A percentile compares a stretch with the other conserved stretches of the same genome.
phyloP scores from a whole-genome alignment of 2,113 vertebrate genomes.

The Melanerpes aurifrons region DNA sequence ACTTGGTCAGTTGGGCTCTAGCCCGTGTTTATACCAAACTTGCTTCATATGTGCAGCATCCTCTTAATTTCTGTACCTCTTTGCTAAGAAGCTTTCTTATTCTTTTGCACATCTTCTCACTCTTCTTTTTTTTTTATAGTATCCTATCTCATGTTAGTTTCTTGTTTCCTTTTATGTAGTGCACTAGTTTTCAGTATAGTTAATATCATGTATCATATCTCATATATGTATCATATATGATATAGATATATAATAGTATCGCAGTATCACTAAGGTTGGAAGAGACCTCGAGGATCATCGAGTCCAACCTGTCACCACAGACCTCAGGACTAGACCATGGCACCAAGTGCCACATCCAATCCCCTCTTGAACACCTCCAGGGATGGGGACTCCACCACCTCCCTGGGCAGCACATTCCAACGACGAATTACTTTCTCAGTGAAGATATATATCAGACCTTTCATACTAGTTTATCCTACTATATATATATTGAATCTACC shows the following conservation, averaged over 20 bases:
- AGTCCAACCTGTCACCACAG: too few species aligned
- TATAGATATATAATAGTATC: neutral
- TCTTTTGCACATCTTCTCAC: neutral
- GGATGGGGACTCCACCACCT: too few species aligned
- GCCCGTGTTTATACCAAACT: neutral
- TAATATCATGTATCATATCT: neutral
- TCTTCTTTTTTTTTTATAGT: conserved; percentile 2
- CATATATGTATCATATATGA: neutral
- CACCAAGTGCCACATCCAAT: too few species aligned
- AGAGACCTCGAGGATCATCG: too few species aligned
- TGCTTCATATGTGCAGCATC: neutral
- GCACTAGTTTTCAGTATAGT: neutral
- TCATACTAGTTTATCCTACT: too few species aligned
- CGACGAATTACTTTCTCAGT: too few species aligned
- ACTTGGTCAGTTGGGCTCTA: neutral
- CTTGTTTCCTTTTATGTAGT: neutral
- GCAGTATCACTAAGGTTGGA: too few species aligned
- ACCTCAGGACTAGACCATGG: too few species aligned
- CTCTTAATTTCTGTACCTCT: neutral
- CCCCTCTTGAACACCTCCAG: too few species aligned
- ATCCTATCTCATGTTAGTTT: neutral
- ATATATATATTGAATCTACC: neutral
- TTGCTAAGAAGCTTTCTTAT: neutral
- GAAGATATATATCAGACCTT: too few species aligned
- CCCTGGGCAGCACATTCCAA: too few species aligned